Base-by-base conservation (phyloP, 2,113 vertebrate genomes). In the Clinocottus analis region DNA sequence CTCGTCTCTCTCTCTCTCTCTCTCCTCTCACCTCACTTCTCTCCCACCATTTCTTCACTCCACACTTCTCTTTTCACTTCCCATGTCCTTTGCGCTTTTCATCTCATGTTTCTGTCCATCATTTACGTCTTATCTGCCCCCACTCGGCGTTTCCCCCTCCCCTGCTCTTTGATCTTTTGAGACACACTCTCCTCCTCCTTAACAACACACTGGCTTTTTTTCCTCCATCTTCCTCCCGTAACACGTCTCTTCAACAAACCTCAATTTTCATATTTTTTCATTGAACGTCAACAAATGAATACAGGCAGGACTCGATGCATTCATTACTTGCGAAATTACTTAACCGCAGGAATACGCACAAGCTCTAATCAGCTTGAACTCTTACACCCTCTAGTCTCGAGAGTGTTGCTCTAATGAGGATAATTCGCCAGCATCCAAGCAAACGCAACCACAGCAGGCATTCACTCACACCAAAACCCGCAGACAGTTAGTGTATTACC, bases 401-500 rank as follows among this genome's bases (percentile, higher is more conserved):
- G 47, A 72, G 60, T 43, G 51, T 71, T 43, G 25, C 62, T 35
- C 74, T 27, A 37, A 7, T 77, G 68, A 27, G 23, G 61, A 68
- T 60, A 68, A 84, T 85, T 23, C 79, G 56, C 31, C 33, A 33
- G 11, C 29, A 35, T 43, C 19, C 33, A 77, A n/a, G 35, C 21
- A 23, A 37, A 63, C 75, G 53, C 17, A 37, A 39, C 37, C 75
- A 61, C 21, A 37, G 31, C 49, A 35, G 14, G 17, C 43, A 49
- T 8, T 11, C 51, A 45, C 37, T 27, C 53, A 14, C 65, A 63
- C n/a, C 5, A 69, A 37, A 53, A 41, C 7, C 17, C 23, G 27
- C 25, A 59, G 21, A 65, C 23, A 41, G 55, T 47, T 49, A 63
- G 74, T 59, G 62, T 7, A 63, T 94, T 94, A 95, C 95, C 95